These are phyloP conservation scores for Stenchaetothrips biformis DNA, from an alignment of 2,888 invertebrate genomes.

Conservation along the genomic window DNA sequence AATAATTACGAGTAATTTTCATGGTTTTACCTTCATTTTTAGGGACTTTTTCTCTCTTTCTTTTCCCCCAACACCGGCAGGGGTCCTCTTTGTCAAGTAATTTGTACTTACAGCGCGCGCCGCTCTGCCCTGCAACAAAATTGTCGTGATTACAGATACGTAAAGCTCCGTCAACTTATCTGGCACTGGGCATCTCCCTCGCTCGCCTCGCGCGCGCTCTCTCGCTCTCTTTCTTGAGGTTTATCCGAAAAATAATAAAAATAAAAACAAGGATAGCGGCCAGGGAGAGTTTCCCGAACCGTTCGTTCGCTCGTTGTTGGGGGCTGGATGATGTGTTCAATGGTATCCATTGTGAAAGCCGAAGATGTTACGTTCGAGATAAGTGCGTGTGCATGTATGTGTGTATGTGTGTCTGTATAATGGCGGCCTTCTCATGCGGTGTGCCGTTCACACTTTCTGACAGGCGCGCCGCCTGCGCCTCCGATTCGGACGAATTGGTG, in stretches of 20 bases:
- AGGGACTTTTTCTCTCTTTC: not conserved
- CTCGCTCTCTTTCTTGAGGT: slow-evolving; percentile 28
- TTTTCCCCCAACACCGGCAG: slow-evolving; percentile 16
- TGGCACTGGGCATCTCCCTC: slow-evolving; percentile 31
- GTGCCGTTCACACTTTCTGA: slow-evolving; percentile 4
- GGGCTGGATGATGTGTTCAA: slow-evolving; percentile 3
- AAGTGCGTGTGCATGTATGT: not conserved
- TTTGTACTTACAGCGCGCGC: slow-evolving; percentile 29
- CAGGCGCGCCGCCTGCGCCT: not conserved
- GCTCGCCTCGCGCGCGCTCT: slow-evolving; percentile 25
- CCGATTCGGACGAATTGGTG: slow-evolving; percentile 16
- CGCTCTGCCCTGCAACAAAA: slow-evolving; percentile 19
- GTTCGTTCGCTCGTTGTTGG: not conserved
- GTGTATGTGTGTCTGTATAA: not conserved
- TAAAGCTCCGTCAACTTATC: slow-evolving; percentile 28
- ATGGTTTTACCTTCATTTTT: slow-evolving; percentile 18
- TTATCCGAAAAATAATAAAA: not conserved
- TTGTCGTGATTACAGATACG: slow-evolving; percentile 23
- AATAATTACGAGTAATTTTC: slow-evolving; percentile 21
- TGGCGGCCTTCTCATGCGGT: not conserved
- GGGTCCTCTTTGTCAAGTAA: slow-evolving; percentile 30
- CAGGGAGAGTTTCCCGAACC: not conserved
- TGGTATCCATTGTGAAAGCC: slow-evolving; percentile 24
- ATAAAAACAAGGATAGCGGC: not conserved
- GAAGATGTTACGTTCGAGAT: slow-evolving; percentile 10